phyloP scores from a whole-genome alignment of 2,888 invertebrate genomes.

The Lasioglossum zephyrum region DNA sequence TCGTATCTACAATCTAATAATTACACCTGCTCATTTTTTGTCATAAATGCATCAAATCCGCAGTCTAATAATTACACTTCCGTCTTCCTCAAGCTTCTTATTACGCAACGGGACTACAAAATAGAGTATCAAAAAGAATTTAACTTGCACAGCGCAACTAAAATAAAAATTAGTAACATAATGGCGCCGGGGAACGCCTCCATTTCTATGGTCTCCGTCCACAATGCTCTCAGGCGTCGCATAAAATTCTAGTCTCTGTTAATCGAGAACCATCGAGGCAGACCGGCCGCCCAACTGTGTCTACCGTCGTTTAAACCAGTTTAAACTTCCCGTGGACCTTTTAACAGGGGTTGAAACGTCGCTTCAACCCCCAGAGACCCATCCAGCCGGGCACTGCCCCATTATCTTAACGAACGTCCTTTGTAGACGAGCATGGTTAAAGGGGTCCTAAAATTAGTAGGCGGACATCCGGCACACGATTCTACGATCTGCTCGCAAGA shows the following conservation, averaged over 20 bases:
- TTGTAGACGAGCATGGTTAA: conserved; percentile 65
- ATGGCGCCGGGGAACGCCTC: neutral
- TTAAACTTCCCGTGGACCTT: conserved; percentile 50
- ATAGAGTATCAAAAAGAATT: no score
- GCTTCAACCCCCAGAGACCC: conserved; percentile 44
- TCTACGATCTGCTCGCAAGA: neutral
- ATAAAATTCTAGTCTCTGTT: conserved; percentile 47
- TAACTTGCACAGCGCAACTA: no score
- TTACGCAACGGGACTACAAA: no score
- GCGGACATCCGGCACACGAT: neutral
- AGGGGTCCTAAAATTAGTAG: neutral
- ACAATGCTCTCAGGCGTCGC: conserved; percentile 24
- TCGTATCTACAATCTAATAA: no score
- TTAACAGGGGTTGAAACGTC: conserved; percentile 35
- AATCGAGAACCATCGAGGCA: conserved; percentile 51
- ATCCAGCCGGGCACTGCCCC: conserved; percentile 58
- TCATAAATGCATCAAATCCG: no score
- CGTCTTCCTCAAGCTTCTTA: no score
- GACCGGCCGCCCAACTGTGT: neutral
- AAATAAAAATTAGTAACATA: neutral
- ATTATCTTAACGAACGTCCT: conserved; percentile 77
- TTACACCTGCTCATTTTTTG: no score
- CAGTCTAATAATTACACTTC: no score
- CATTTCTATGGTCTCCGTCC: conserved; percentile 6
- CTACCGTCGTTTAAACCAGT: conserved; percentile 51